Evolutionary conservation across 1,140 invertebrate species (phyloP), one percentile per base, ranked within the genome.

Genomic region (Drosophila kikkawai): DNA sequence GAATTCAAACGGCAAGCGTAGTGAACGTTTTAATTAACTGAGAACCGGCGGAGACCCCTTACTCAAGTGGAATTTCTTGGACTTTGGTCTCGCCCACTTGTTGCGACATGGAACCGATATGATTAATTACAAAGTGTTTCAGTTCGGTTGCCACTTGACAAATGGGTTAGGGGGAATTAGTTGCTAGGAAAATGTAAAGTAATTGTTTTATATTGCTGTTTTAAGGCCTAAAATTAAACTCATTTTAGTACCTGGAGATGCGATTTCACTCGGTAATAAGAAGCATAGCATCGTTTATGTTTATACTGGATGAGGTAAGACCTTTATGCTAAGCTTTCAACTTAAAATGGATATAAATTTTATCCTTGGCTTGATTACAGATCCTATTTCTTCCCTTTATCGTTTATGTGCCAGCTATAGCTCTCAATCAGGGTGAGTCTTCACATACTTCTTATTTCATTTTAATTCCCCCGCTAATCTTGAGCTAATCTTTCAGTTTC

Each of bases 311-410:
- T 86, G 95, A 95, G 94, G 95, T 96, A 93, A 94, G 91, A 67
- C 3, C 8, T 22, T 6, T 2, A 0, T 15, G 1, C 22, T 7
- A 15, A 47, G 4, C 7, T 4, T 26, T 5, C 0, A 26, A 7
- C 22, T n/a, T 17, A 3, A 34, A 8, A n/a, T 3, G 9, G n/a
- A 26, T 9, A 22, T 5, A 34, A 13, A 7, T 13, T 44, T 11
- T 44, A 22, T 22, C 3, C 12, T 37, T 32, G 34, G n/a, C 9
- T 19, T 29, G n/a, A 6, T 94, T 94, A 57, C 93, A 98, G 97
- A 94, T 97, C 48, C 93, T 98, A 67, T 99, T 98, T 93, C 95
- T 98, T 92, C 97, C 97, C 7, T 96, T 99, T 77, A 96, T 98
- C 26, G 95, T 98, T 1, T 99, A 98, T 93, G 97, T 98, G 61